phyloP scores from a whole-genome alignment of 2,888 invertebrate genomes.

The Ennomos quercinarius region DNA sequence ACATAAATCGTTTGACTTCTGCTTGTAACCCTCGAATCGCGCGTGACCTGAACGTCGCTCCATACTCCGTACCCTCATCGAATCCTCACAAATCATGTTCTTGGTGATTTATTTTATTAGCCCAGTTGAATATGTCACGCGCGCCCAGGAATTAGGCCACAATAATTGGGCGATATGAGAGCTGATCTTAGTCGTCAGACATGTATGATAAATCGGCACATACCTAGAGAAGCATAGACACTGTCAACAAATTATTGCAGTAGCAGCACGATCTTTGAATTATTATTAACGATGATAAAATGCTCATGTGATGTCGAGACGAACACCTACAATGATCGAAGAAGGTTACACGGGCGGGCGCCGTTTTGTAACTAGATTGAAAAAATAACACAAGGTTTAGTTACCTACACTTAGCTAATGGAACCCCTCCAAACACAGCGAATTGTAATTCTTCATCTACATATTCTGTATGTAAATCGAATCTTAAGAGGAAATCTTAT shows the following conservation, averaged over 20 bases:
- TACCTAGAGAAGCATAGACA: constrained; percentile 17
- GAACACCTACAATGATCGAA: constrained; percentile 16
- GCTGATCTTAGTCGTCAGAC: constrained; percentile 38
- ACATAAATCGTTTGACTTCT: constrained; percentile 74
- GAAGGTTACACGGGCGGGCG: constrained; percentile 11
- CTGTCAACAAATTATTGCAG: constrained; percentile 19
- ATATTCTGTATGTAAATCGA: constrained; percentile 9
- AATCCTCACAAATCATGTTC: constrained; percentile 42
- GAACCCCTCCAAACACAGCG: background rate
- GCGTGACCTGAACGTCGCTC: constrained; percentile 37
- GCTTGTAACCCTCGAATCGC: constrained; percentile 45
- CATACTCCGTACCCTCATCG: constrained; percentile 40
- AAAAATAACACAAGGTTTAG: constrained; percentile 17
- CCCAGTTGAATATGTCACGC: constrained; percentile 37
- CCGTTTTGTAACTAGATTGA: constrained; percentile 14
- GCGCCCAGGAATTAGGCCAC: constrained; percentile 39
- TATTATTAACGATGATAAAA: constrained; percentile 24
- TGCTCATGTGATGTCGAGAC: constrained; percentile 21
- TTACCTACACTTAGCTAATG: constrained; percentile 3
- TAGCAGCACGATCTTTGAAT: constrained; percentile 18
- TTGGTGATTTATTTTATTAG: constrained; percentile 42
- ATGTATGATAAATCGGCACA: constrained; percentile 35
- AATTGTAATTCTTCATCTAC: background rate
- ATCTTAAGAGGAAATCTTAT: constrained; percentile 44
- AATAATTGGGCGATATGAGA: constrained; percentile 40